Conservation (phyloP, 2,888 invertebrate species). For the Phaonia tiefii region DNA sequence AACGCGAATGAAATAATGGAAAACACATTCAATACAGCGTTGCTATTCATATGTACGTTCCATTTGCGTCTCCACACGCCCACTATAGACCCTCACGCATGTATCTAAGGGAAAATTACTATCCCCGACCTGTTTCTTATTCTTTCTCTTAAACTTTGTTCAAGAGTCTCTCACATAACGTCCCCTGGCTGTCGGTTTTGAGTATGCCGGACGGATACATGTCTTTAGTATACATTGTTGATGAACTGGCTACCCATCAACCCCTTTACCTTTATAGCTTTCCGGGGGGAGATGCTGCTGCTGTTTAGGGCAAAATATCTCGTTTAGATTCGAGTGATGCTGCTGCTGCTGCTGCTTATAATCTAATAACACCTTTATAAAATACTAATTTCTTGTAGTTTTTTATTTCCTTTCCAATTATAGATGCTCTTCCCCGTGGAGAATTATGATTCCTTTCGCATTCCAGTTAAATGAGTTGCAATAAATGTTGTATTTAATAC, state of each 20-base stretch:
- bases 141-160: not conserved
- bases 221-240: not conserved
- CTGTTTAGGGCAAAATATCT: too few relatives aligned
- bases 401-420: not conserved
- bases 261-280: too few relatives aligned
- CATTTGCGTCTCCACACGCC: not conserved
- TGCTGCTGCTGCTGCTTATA: not conserved
- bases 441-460: not conserved
- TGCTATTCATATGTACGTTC: constrained; percentile 5
- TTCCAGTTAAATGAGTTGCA: not conserved
- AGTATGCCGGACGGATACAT: not conserved
- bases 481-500: not conserved
- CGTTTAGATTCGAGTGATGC: too few relatives aligned
- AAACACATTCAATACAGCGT: too few relatives aligned
- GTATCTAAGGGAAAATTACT: not conserved
- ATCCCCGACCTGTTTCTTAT: too few relatives aligned
- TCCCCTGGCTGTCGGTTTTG: not conserved
- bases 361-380: not conserved
- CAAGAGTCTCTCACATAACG: not conserved
- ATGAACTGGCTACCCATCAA: not conserved
- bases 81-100: not conserved
- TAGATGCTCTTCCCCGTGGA: not conserved
- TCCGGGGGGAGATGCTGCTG: not conserved
- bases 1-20: not conserved
- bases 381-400: not conserved